A percentile compares a stretch with the other conserved stretches of the same genome.
Conservation (phyloP, 2,888 invertebrate genomes). For the Papilio gigon region DNA sequence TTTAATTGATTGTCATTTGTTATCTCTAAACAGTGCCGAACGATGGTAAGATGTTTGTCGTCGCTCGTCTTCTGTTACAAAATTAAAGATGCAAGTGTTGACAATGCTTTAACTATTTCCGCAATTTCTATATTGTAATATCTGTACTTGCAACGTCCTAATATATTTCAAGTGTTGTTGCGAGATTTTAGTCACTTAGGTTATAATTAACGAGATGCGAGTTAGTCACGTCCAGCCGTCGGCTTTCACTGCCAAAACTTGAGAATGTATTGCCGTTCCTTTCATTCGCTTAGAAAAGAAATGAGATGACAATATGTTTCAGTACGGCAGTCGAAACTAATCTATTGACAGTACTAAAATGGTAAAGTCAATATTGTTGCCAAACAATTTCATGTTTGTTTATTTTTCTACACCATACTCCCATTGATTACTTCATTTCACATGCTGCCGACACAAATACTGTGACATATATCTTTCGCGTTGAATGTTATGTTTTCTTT, state of each 20-base stretch:
- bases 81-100: neutral
- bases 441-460: neutral
- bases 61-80: neutral
- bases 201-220: constrained; percentile 18
- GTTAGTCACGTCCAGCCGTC: neutral
- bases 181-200: constrained; percentile 11
- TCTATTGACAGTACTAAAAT: constrained; percentile 10
- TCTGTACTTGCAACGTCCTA: constrained; percentile 1
- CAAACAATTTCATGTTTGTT: constrained; percentile 6
- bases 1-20: no score
- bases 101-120: neutral
- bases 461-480: neutral
- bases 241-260: neutral
- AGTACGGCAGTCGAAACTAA: neutral
- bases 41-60: no score
- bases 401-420: constrained; percentile 18
- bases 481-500: neutral
- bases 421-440: constrained; percentile 2
- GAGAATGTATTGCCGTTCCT: neutral
- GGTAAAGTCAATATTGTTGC: constrained; percentile 12
- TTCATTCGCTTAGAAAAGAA: neutral
- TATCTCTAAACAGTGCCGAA: no score
- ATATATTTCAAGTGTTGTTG: constrained; percentile 23
- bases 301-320: neutral
- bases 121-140: neutral